phyloP scores from a whole-genome alignment of 2,888 invertebrate species.

The Lacanobia wlatinum region DNA sequence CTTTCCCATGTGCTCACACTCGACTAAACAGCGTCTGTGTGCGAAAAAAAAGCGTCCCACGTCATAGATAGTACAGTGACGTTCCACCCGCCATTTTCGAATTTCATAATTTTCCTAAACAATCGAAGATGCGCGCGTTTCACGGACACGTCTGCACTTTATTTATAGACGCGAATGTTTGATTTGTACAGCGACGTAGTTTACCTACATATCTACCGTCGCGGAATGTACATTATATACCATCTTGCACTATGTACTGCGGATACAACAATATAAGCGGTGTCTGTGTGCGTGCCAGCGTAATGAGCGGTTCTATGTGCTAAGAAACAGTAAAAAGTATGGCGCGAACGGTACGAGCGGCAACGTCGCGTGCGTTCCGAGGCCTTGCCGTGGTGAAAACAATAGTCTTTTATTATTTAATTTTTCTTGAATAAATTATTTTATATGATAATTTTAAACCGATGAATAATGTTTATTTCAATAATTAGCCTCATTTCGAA shows the following conservation, averaged over 20 bases:
- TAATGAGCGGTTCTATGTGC: constrained; percentile 90
- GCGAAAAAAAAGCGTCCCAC: constrained; percentile 53
- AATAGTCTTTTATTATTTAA: constrained; percentile 81
- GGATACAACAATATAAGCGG: constrained; percentile 86
- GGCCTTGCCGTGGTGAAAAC: constrained; percentile 88
- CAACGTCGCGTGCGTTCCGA: constrained; percentile 87
- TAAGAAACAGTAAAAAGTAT: constrained; percentile 92
- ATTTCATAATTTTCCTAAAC: constrained; percentile 69
- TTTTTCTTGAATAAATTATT: constrained; percentile 78
- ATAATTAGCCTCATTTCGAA: constrained; percentile 47
- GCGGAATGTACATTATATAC: constrained; percentile 88
- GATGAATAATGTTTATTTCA: constrained; percentile 52
- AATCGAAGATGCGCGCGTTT: constrained; percentile 75
- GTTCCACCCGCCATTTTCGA: constrained; percentile 67
- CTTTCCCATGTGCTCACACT: constrained; percentile 46
- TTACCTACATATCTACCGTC: constrained; percentile 88
- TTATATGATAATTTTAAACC: constrained; percentile 57
- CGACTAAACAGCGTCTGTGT: constrained; percentile 38
- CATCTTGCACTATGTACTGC: constrained; percentile 87
- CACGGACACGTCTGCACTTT: constrained; percentile 84
- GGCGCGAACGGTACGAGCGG: constrained; percentile 88
- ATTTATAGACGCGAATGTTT: constrained; percentile 86
- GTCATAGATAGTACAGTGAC: constrained; percentile 53
- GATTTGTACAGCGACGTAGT: constrained; percentile 87
- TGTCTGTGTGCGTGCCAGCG: constrained; percentile 81